Percentiles rank a stretch among this genome's conserved stretches.
Conservation (phyloP, 2,888 invertebrate genomes). For the Eumacrocentrus americanus region DNA sequence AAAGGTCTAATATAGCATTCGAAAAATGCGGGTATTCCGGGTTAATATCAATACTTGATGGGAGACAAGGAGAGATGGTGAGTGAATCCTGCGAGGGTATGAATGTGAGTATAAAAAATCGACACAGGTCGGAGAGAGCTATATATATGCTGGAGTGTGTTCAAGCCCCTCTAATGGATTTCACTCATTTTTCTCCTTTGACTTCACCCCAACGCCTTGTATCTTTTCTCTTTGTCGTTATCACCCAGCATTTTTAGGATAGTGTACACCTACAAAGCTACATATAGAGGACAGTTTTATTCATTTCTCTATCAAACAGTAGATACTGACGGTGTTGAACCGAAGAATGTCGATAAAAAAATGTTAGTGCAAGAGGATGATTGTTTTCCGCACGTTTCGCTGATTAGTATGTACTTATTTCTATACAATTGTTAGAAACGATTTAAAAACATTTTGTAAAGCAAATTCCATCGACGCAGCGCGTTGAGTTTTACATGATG, state of each 20-base stretch:
- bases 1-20: background rate
- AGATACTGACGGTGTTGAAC: background rate
- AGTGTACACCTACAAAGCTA: no score
- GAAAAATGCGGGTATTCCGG: background rate
- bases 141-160: conserved; percentile 31
- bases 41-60: background rate
- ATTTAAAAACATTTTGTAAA: no score
- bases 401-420: no score
- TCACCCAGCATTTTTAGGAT: conserved; percentile 2
- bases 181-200: conserved; percentile 61
- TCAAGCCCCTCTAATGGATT: conserved; percentile 52
- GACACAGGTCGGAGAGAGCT: conserved; percentile 48
- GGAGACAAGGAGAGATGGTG: background rate
- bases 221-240: background rate
- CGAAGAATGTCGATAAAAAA: background rate
- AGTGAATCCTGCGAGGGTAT: background rate
- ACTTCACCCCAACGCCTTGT: conserved; percentile 43
- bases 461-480: no score
- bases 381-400: no score
- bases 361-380: no score
- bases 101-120: conserved; percentile 37
- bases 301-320: conserved; percentile 21
- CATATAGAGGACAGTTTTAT: no score
- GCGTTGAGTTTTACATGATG: no score
- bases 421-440: no score